Conservation (phyloP, 2,888 invertebrate species). For the Troides aeacus region DNA sequence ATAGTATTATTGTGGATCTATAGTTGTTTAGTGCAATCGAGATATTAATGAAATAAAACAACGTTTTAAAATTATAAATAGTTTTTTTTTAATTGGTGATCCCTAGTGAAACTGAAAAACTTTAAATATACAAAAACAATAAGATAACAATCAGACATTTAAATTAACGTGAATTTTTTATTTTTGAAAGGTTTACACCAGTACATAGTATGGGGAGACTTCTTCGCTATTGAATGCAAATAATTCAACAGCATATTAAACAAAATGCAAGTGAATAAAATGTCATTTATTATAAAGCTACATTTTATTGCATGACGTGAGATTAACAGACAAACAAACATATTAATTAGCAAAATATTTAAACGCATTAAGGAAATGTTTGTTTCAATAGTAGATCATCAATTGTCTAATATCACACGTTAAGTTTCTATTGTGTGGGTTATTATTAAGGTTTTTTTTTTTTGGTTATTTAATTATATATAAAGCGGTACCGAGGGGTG, state of each 20-base stretch:
- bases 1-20: slow-evolving; percentile 31
- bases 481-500: slow-evolving; percentile 22
- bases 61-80: slow-evolving; percentile 64
- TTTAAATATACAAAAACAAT: slow-evolving; percentile 20
- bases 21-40: slow-evolving; percentile 30
- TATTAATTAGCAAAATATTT: not conserved
- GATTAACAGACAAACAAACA: too few relatives aligned
- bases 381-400: slow-evolving; percentile 43
- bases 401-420: slow-evolving; percentile 64
- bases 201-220: too few relatives aligned
- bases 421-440: slow-evolving; percentile 47
- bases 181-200: too few relatives aligned
- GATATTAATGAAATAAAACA: slow-evolving; percentile 53
- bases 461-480: slow-evolving; percentile 17
- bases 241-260: too few relatives aligned
- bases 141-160: too few relatives aligned
- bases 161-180: too few relatives aligned
- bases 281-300: too few relatives aligned
- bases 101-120: slow-evolving; percentile 50
- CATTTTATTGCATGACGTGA: not conserved
- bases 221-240: too few relatives aligned
- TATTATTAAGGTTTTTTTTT: slow-evolving; percentile 33
- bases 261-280: too few relatives aligned
- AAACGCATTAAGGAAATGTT: not conserved
- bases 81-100: slow-evolving; percentile 55